Evolutionary conservation across 2,888 invertebrate species (phyloP), one percentile per base, ranked within the genome.

Genomic region (Caenorhabditis auriculariae): DNA sequence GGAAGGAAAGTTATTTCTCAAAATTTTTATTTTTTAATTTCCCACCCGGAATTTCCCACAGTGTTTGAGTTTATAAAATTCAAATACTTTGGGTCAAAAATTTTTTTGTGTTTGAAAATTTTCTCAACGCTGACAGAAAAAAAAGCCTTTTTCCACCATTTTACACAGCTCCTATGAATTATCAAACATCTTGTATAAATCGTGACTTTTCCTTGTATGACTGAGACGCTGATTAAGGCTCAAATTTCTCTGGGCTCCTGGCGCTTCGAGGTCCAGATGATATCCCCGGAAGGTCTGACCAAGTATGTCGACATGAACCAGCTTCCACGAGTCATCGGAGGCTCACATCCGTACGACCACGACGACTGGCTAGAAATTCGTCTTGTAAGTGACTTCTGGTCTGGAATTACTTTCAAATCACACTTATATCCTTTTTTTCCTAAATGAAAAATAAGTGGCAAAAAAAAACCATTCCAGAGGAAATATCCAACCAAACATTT

Each of bases 361-460:
- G 88, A 91, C 72, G 91, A 91, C 82, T 98, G 96, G 96, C 90
- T 96, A 79, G 94, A 96, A 81, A 88, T 92, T 65, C 87, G 96
- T 83, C 84, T 93, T 84, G 87, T 62, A n/a, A 7, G 46, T 26
- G 17, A 6, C 12, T 39, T 49, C 39, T n/a, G 37, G 37, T 38
- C 37, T 42, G 15, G 6, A 7, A 17, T 15, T 37, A n/a, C 39
- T 15, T 29, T 29, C 26, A n/a, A n/a, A n/a, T n/a, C n/a, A n/a
- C n/a, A n/a, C n/a, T n/a, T n/a, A n/a, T n/a, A n/a, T 35, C 9
- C 9, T 12, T 12, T n/a, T n/a, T n/a, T 12, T 35, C n/a, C 35
- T 12, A 35, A 35, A 35, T 35, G 12, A n/a, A 35, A 35, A 12
- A 12, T 35, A 9, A 35, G 35, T 35, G n/a, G 35, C 35, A 38